Base-by-base conservation (phyloP, 2,113 vertebrate genomes). In the Chaetorhynchus papuensis region DNA sequence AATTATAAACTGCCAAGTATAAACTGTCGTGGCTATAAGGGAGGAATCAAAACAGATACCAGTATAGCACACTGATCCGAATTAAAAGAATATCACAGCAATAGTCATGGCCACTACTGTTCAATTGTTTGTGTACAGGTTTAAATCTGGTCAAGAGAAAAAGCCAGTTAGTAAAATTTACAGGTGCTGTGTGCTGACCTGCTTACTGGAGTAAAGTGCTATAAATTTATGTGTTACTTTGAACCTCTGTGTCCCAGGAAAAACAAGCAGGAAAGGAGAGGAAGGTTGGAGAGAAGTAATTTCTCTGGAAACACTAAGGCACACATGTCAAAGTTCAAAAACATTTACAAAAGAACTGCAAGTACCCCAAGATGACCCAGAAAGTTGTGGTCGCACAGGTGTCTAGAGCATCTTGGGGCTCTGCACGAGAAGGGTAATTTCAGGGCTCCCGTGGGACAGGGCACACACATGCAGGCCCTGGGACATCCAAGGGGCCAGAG, bases 401-500 rank as follows among this genome's bases (percentile, higher is more conserved):
- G 15, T 24, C 39, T 37, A 33, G 7, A 53, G 41, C 14, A 60
- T 7, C 37, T 11, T 4, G 1, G 23, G 9, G 19, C 8, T 42
- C 54, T 50, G 18, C 11, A 8, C 21, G 23, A 53, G 19, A 56
- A 49, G 9, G 15, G 44, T 0, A 1, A 18, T 8, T 26, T 56
- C 20, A 70, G 56, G 24, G 4, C 14, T 84, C 31, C n/a, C 28
- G 41, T n/a, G 20, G 17, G 18, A 76, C 8, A 41, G 2, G 30
- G 20, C 2, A 35, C 31, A 56, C 9, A 47, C 5, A 8, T 1
- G 6, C 27, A 45, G 28, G 12, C 5, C 31, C 12, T 3, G 35
- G 18, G 19, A 49, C 30, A 18, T 56, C 22, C 21, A 39, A 72
- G 20, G 7, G 7, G 11, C 17, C 22, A n/a, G 37, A 37, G 9